Evolutionary conservation across 1,140 invertebrate genomes (phyloP), one percentile per base, ranked within the genome.

Genomic region (Drosophila watanabei): DNA sequence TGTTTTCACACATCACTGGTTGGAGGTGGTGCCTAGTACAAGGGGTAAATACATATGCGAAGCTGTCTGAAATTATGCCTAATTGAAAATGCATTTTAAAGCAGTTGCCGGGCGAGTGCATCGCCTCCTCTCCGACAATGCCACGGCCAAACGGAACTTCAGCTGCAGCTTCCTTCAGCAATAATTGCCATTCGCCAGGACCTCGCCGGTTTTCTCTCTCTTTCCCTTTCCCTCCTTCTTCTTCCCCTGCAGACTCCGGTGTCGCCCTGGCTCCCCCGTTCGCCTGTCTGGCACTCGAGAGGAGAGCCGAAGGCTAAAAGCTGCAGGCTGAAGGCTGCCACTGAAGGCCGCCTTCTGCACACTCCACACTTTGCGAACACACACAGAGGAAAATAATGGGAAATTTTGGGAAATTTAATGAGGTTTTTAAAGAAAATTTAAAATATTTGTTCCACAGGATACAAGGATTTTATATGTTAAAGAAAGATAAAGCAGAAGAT

Each of bases 31-130:
- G 13, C 24, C 33, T 33, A 33, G 41, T 20, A 7, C 4, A 14
- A 13, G 48, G 35, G 64, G 20, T 10, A 43, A 41, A 45, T 35
- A 32, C 30, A 39, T 35, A 39, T 56, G 49, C 32, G 30, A 14
- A 54, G 72, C 78, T 80, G 66, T 80, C 79, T 82, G 64, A 75
- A 87, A 87, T 83, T 83, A 83, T 87, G 70, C 68, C 84, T 83
- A 83, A 87, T 87, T 88, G 84, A 87, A 87, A 87, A 88, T 87
- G 84, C 84, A 87, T 88, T 87, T 83, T 88, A 87, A 80, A 84
- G 77, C 65, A 80, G 75, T 69, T 85, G 58, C 63, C 77, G 63
- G 62, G 69, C 77, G 72, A 66, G 63, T 80, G 79, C 46, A 30
- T 35, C 16, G 30, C 16, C 49, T 35, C 28, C 48, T 60, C 43